A percentile compares a stretch with the other conserved stretches of the same genome.
Evolutionary conservation across 2,113 vertebrate genomes (phyloP).

Genomic region (Sinocyclocheilus rhinocerous): DNA sequence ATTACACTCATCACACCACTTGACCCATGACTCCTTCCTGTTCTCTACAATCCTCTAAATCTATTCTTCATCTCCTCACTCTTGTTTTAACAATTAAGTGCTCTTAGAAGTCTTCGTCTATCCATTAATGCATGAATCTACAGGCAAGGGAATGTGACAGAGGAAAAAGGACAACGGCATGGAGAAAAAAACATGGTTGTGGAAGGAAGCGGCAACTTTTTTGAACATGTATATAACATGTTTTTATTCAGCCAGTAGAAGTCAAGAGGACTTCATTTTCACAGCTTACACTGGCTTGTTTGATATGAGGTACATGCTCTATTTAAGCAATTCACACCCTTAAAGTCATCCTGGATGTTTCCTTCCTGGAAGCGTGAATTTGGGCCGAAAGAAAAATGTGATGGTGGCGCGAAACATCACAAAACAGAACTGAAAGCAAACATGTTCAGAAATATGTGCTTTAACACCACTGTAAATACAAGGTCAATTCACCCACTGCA

Average conservation of each 20-base stretch:
- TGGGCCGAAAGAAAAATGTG: neutral
- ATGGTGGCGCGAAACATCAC: neutral
- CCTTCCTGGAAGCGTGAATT: neutral
- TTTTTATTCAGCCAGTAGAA: neutral
- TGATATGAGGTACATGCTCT: neutral
- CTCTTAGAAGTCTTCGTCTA: neutral
- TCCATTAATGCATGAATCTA: slow-evolving; percentile 15
- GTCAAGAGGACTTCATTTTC: neutral
- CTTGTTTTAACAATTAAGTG: slow-evolving; percentile 24
- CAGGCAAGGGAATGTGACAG: neutral
- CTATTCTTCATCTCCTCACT: slow-evolving; percentile 15
- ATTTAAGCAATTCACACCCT: neutral
- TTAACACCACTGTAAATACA: neutral
- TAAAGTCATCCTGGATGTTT: neutral
- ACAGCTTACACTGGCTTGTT: neutral
- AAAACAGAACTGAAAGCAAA: neutral
- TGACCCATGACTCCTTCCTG: neutral
- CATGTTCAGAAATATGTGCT: neutral
- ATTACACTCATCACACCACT: slow-evolving; percentile 17
- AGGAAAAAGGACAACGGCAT: neutral
- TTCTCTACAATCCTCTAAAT: slow-evolving; percentile 19
- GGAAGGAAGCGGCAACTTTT: neutral
- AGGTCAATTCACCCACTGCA: neutral
- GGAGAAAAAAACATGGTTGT: neutral
- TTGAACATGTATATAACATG: neutral